Evolutionary conservation across 2,888 invertebrate genomes (phyloP), one percentile per base, ranked within the genome.

Genomic region (Eubasilissa splendida): DNA sequence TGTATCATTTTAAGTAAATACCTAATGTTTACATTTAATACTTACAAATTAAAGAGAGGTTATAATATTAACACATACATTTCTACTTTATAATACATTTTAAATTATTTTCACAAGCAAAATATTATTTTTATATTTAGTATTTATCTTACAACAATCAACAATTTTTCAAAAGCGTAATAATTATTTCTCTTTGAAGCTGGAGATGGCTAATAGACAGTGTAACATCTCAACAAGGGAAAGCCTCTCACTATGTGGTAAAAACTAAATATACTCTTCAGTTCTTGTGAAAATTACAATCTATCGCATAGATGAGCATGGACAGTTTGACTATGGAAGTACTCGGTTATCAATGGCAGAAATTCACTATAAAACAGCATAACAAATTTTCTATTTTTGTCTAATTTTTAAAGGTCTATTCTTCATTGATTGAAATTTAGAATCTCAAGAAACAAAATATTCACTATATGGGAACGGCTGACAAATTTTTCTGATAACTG

Each of bases 131-230:
- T 53, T 14, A 22, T 66, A 52, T 68, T 59, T 80, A 56, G 50
- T 80, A 56, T 70, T 68, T 80, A 80, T 80, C 52, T 65, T 80
- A 80, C 80, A 80, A 80, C 80, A 76, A 80, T 80, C 50, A 80
- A 80, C 80, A 80, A 80, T 80, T 76, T 22, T 76, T 60, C 75
- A 70, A 80, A 77, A 80, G 76, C 75, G 75, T 79, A 75, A 58
- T 73, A 56, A 73, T 70, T 73, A 31, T 65, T 33, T 56, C 58
- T 8, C 22, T 11, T 70, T 5, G 56, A 58, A 58, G 56, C 71
- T 56, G 22, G 71, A 58, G 71, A 73, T 12, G 33, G 54, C 71
- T 58, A 73, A 53, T 63, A 60, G 73, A 73, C 73, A 33, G 33
- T 59, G 58, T 56, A 70, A 53, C 52, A 70, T 70, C 22, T 70